A percentile compares a stretch with the other conserved stretches of the same genome.
These are phyloP conservation scores for Eulemur albifrons DNA, from an alignment of 2,797 vertebrate species.

Conservation along the genomic window DNA sequence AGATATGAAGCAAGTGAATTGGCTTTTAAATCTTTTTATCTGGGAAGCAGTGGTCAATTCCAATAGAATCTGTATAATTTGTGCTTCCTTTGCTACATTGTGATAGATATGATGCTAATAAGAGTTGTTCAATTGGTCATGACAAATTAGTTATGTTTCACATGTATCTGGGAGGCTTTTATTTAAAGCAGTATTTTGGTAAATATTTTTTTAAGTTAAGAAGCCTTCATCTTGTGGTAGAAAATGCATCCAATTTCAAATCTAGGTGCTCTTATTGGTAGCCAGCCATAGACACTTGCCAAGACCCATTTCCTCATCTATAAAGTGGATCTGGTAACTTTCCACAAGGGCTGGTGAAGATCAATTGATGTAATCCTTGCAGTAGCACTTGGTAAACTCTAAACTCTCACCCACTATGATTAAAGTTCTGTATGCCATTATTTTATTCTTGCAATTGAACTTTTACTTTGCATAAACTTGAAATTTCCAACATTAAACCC, in stretches of 20 bases:
- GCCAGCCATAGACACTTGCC: background rate
- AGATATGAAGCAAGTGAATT: background rate
- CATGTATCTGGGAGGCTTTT: background rate
- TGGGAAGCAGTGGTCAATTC: background rate
- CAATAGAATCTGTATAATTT: background rate
- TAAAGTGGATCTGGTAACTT: background rate
- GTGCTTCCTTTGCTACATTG: background rate
- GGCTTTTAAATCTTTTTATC: background rate
- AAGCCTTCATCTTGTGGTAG: background rate
- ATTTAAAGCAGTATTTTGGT: background rate
- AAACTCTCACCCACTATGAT: background rate
- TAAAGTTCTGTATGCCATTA: background rate
- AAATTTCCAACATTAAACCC: background rate
- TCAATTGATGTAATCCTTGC: background rate
- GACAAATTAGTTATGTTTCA: background rate
- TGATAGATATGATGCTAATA: background rate
- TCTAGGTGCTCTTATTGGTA: background rate
- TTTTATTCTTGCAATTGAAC: background rate
- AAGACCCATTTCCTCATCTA: background rate
- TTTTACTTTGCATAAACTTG: constrained; percentile 1
- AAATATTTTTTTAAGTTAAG: background rate
- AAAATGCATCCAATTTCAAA: background rate
- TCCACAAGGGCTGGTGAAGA: background rate
- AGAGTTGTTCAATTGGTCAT: background rate
- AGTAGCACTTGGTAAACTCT: background rate